Evolutionary conservation across 2,888 invertebrate species (phyloP).

Genomic region (Hermodice carunculata): DNA sequence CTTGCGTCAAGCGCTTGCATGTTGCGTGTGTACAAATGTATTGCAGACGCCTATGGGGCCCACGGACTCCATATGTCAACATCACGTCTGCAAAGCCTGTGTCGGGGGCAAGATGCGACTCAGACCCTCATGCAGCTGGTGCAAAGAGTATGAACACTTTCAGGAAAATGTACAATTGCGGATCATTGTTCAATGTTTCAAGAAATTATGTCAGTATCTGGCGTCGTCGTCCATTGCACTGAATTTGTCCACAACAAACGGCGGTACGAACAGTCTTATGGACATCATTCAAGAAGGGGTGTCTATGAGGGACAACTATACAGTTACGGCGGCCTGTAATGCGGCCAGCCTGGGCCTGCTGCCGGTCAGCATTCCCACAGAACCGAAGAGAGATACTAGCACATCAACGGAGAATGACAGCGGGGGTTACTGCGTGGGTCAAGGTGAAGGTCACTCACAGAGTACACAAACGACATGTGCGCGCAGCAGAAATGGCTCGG

Average conservation of each 20-base stretch:
- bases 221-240: constrained; percentile 68
- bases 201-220: constrained; percentile 88
- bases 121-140: constrained; percentile 87
- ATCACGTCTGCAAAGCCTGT: constrained; percentile 89
- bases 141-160: constrained; percentile 86
- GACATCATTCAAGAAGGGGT: constrained; percentile 57
- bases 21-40: constrained; percentile 89
- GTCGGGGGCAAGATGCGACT: constrained; percentile 87
- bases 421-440: too few relatives aligned
- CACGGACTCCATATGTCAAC: constrained; percentile 83
- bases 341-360: too few relatives aligned
- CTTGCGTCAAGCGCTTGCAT: constrained; percentile 87
- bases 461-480: too few relatives aligned
- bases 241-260: constrained; percentile 38
- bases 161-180: constrained; percentile 85
- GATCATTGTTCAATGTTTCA: constrained; percentile 88
- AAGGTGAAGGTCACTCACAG: too few relatives aligned
- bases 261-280: constrained; percentile 51
- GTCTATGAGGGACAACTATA: constrained; percentile 13
- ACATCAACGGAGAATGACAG: neutral
- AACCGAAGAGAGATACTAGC: neutral
- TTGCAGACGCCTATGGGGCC: constrained; percentile 87
- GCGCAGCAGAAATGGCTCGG: too few relatives aligned
- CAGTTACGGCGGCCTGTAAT: neutral
- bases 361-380: neutral